Percentiles rank a stretch among this genome's conserved stretches.
Evolutionary conservation across 2,113 vertebrate genomes (phyloP).

Genomic region (Hippolais icterina): DNA sequence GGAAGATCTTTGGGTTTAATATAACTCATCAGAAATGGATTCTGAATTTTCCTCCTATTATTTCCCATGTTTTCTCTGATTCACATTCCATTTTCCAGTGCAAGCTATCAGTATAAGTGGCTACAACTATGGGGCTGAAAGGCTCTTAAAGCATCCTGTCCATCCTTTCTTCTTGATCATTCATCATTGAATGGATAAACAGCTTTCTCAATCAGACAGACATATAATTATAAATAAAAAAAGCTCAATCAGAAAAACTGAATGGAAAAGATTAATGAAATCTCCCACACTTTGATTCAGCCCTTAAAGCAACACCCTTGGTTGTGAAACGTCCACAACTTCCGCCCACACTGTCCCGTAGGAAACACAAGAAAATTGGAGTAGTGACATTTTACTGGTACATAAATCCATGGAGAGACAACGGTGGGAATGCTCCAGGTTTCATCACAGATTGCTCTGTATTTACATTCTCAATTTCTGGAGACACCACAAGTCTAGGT

Average conservation of each 20-base stretch:
- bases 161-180: conserved; percentile 31
- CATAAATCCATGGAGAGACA: neutral
- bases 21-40: conserved; percentile 48
- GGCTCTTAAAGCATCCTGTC: conserved; percentile 33
- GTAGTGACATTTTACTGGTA: neutral
- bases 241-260: neutral
- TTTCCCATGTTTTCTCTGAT: neutral
- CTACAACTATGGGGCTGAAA: conserved; percentile 8
- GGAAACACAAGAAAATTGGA: neutral
- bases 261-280: conserved; percentile 18
- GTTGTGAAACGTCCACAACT: neutral
- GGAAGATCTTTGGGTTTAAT: conserved; percentile 65
- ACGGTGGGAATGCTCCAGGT: neutral
- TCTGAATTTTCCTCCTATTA: conserved; percentile 38
- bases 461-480: neutral
- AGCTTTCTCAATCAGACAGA: conserved; percentile 33
- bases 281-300: neutral
- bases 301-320: neutral
- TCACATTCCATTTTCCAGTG: neutral
- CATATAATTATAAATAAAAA: conserved; percentile 43
- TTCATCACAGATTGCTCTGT: neutral
- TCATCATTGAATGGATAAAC: conserved; percentile 5
- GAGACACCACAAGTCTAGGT: neutral
- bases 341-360: neutral
- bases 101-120: conserved; percentile 41